Percentiles rank a stretch among this genome's conserved stretches.
Conservation (phyloP, 2,797 vertebrate species). For the Paedocypris micromegethes region DNA sequence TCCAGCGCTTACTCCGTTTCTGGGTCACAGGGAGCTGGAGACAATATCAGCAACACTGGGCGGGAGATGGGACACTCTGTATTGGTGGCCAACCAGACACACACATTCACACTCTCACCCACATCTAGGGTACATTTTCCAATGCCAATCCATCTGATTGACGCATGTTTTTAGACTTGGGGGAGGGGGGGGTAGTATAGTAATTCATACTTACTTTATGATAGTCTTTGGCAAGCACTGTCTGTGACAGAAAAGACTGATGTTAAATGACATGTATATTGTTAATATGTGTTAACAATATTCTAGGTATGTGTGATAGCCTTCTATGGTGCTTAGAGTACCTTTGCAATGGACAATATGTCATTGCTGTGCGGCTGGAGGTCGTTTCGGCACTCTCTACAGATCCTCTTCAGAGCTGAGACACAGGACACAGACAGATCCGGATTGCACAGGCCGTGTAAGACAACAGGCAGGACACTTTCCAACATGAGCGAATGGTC, state of each 20-base stretch:
- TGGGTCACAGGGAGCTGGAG: too few species aligned
- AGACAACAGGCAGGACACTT: conserved; percentile 85
- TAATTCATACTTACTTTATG: conserved; percentile 82
- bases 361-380: conserved; percentile 83
- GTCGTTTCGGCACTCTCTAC: conserved; percentile 89
- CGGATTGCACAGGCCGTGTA: conserved; percentile 84
- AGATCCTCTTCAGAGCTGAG: conserved; percentile 96
- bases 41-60: too few species aligned
- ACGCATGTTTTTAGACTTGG: too few species aligned
- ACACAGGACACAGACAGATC: conserved; percentile 94
- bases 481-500: conserved; percentile 95
- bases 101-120: too few species aligned
- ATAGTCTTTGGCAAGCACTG: conserved; percentile 87
- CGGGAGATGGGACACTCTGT: too few species aligned
- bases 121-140: too few species aligned
- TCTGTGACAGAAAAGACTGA: conserved; percentile 60
- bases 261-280: not conserved
- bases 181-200: too few species aligned
- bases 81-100: too few species aligned
- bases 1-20: too few species aligned
- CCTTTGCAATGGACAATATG: conserved; percentile 89
- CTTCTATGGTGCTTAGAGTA: conserved; percentile 44
- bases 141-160: too few species aligned
- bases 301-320: not conserved
- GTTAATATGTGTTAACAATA: too few species aligned